Base-by-base conservation (phyloP, 2,113 vertebrate genomes). In the Martes martes region DNA sequence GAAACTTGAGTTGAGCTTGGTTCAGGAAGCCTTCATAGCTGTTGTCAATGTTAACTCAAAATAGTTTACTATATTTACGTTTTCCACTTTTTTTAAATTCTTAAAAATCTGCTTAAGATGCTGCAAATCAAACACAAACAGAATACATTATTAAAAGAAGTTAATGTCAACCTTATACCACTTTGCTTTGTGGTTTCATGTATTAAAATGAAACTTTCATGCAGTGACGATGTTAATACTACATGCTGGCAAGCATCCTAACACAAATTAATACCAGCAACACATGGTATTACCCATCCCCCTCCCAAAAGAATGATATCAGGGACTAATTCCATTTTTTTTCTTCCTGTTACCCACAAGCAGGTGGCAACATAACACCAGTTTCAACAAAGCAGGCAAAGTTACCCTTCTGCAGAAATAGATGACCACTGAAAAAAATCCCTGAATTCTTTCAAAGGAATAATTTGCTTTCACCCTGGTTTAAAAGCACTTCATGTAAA, bases 341-440 rank as follows among this genome's bases (percentile, higher is more conserved):
- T 88, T 95, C 89, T 82, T 93, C 39, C 87, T 90, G 26, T 87
- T 95, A 90, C 78, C 39, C 76, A 94, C 84, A 97, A 97, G 73
- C 87, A 96, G 92, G 74, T 79, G 76, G 67, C 94, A 97, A 96
- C 21, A 57, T 80, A 95, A 96, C 86, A 98, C 39, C 31, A 79
- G n/a, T 31, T 94, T 96, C 76, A 85, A 89, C 76, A 91, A 76
- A 63, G 42, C 55, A 95, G 81, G 50, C 45, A 61, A 92, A 90
- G 50, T 90, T 94, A 85, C 28, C 89, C 7, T 47, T 92, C 87
- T 84, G 89, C 45, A 71, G 71, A 94, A 92, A 93, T 0, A 96
- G 52, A 92, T 33, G 67, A 69, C 73, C 39, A 83, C 55, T 65
- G 55, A 61, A 89, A 61, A 45, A 92, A 95, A 92, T 4, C 16